A percentile compares a stretch with the other conserved stretches of the same genome.
Evolutionary conservation across 2,113 vertebrate species (phyloP).

Genomic region (Noctilio leporinus): DNA sequence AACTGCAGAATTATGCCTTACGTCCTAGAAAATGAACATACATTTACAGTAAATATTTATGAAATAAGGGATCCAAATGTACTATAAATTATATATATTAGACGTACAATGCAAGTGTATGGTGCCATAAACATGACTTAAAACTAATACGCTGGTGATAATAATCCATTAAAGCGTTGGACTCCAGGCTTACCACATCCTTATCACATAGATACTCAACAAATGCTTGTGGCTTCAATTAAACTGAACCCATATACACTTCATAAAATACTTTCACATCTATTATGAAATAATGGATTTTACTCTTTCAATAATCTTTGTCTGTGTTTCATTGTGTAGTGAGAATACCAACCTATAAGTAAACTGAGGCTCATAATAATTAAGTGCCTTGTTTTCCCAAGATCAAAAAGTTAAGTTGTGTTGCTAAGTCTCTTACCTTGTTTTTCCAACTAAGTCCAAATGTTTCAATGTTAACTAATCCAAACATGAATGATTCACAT

Average conservation of each 20-base stretch:
- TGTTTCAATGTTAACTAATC: not conserved
- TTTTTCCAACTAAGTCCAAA: not conserved
- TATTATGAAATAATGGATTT: not conserved
- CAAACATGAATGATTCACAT: not conserved
- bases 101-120: not conserved
- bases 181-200: not conserved
- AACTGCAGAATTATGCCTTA: constrained; percentile 36
- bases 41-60: constrained; percentile 50
- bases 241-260: not conserved
- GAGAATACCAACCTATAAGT: not conserved
- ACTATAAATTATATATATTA: constrained; percentile 31
- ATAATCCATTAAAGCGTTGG: not conserved
- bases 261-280: not conserved
- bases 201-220: not conserved
- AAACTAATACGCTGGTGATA: not conserved
- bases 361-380: not conserved
- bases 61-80: constrained; percentile 14
- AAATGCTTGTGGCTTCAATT: not conserved
- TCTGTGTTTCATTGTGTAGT: not conserved
- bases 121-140: not conserved
- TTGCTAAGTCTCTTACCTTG: not conserved
- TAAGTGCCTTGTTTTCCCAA: not conserved
- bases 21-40: constrained; percentile 18
- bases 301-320: not conserved
- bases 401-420: not conserved